A percentile compares a stretch with the other conserved stretches of the same genome.
Evolutionary conservation across 1,140 invertebrate genomes (phyloP).

Genomic region (Cherax destructor): DNA sequence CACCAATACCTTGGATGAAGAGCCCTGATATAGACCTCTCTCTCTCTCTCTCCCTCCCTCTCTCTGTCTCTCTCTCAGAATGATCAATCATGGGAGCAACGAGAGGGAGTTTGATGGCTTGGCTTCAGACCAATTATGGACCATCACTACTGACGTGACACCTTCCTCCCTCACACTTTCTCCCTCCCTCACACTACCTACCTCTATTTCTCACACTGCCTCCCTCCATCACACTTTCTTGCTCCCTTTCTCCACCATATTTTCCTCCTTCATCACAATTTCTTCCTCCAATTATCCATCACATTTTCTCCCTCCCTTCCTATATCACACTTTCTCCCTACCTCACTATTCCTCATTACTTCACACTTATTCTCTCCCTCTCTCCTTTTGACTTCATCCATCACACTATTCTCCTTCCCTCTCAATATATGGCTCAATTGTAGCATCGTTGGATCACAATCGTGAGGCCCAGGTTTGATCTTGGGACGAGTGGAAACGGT

Average conservation of each 20-base stretch:
- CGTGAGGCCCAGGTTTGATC: no score
- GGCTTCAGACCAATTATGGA: background rate
- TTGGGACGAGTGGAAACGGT: no score
- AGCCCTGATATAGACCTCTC: no score
- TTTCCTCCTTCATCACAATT: background rate
- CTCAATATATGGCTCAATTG: no score
- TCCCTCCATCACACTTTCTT: background rate
- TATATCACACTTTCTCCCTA: background rate
- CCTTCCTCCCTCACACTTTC: background rate
- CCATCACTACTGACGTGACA: constrained; percentile 7
- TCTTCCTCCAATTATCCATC: no score
- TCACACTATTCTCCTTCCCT: no score
- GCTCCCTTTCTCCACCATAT: background rate
- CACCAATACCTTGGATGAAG: no score
- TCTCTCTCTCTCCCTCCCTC: no score
- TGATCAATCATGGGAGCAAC: background rate
- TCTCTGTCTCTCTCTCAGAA: background rate
- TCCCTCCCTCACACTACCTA: background rate
- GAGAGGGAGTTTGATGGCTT: background rate
- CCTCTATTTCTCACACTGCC: background rate
- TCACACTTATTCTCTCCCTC: no score
- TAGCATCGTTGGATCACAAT: no score
- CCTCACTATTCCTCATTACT: no score
- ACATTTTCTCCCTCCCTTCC: background rate
- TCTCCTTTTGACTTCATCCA: no score